Conservation (phyloP, 1,140 invertebrate species). For the Anastatus disparis region DNA sequence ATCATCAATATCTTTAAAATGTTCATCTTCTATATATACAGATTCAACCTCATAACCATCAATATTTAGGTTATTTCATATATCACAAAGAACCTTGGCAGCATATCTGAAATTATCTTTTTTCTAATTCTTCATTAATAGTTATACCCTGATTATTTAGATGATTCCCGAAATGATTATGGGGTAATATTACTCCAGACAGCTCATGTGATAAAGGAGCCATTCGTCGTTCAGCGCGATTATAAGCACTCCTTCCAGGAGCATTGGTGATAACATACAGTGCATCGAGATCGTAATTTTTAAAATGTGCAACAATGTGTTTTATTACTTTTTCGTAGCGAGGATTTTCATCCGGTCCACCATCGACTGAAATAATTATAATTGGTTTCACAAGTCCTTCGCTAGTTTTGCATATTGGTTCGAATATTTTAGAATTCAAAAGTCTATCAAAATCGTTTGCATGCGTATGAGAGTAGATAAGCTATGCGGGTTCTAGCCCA, state of each 20-base stretch:
- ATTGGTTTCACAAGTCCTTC: background rate
- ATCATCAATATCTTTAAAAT: too few relatives aligned
- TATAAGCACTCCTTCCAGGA: background rate
- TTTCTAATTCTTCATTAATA: conserved; percentile 54
- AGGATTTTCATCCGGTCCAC: too few relatives aligned
- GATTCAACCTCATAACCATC: conserved; percentile 53
- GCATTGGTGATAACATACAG: background rate
- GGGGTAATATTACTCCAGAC: conserved; percentile 48
- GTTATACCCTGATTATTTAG: conserved; percentile 55
- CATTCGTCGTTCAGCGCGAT: conserved; percentile 50
- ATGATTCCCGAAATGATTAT: conserved; percentile 51
- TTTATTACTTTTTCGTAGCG: background rate
- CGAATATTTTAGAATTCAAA: conserved; percentile 23
- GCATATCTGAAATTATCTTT: conserved; percentile 54
- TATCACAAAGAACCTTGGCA: conserved; percentile 50
- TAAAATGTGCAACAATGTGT: background rate
- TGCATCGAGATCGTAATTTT: background rate
- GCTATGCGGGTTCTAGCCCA: too few relatives aligned
- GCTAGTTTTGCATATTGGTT: background rate
- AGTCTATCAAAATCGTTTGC: conserved; percentile 44
- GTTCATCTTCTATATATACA: conserved; percentile 48
- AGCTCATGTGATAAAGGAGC: conserved; percentile 51
- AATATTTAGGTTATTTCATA: conserved; percentile 51
- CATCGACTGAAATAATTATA: background rate
- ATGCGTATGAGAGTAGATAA: too few relatives aligned